These are phyloP conservation scores for Cariama cristata DNA, from an alignment of 2,113 vertebrate genomes.

Conservation along the genomic window DNA sequence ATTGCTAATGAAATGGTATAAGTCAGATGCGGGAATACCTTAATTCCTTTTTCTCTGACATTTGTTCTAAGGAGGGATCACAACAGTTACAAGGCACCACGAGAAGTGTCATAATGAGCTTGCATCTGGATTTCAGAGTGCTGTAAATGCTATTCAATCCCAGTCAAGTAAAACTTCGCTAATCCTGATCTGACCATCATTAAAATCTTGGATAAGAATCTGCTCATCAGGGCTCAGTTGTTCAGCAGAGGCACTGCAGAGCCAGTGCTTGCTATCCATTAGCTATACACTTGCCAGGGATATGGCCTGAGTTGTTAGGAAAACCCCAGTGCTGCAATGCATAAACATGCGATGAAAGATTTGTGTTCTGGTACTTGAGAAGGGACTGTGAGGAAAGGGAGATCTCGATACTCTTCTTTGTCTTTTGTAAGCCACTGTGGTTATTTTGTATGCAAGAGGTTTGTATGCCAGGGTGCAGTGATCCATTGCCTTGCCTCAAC, in stretches of 20 bases:
- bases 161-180: background rate
- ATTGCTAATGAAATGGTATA: background rate
- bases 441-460: background rate
- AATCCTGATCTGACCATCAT: background rate
- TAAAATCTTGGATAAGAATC: background rate
- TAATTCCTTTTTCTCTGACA: background rate
- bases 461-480: background rate
- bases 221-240: accelerated
- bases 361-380: background rate
- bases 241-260: background rate
- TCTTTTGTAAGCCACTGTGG: background rate
- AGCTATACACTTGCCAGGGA: background rate
- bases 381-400: background rate
- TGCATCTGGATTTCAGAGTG: background rate
- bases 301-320: background rate
- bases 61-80: background rate
- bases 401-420: background rate
- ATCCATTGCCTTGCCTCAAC: background rate
- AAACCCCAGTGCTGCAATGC: background rate
- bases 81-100: background rate
- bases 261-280: background rate
- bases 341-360: background rate
- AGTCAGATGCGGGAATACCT: background rate
- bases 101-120: background rate
- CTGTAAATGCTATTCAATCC: background rate